These are phyloP conservation scores for Luperina testacea DNA, from an alignment of 2,888 invertebrate genomes.

Conservation along the genomic window DNA sequence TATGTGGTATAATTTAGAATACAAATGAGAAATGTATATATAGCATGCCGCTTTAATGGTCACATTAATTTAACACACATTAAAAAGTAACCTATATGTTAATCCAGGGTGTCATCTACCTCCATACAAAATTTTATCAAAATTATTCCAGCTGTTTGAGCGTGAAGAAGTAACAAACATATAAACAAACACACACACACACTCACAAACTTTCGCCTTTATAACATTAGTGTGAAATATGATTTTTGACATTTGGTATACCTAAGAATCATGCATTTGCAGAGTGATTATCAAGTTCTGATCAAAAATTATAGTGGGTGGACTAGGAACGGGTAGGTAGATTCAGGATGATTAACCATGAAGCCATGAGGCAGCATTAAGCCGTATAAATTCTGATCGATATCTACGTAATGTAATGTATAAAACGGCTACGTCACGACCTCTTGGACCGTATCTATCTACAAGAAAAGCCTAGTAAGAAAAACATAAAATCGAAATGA, in stretches of 20 bases:
- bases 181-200: too few species aligned
- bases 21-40: too few species aligned
- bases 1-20: too few species aligned
- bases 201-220: too few species aligned
- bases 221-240: too few species aligned
- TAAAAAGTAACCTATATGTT: too few species aligned
- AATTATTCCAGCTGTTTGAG: too few species aligned
- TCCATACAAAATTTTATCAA: too few species aligned
- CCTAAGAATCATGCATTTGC: neutral
- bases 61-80: too few species aligned
- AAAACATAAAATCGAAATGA: slow-evolving; percentile 1
- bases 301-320: neutral
- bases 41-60: too few species aligned
- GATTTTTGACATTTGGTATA: neutral
- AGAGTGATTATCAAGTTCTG: neutral
- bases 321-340: neutral
- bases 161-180: too few species aligned
- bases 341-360: neutral
- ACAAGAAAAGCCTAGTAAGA: slow-evolving; percentile 19
- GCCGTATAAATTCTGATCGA: slow-evolving; percentile 55
- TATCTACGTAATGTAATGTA: slow-evolving; percentile 41
- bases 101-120: too few species aligned
- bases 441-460: neutral
- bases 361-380: slow-evolving; percentile 21
- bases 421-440: slow-evolving; percentile 33